These are phyloP conservation scores for Dryomyza anilis DNA, from an alignment of 2,888 invertebrate species.

Conservation along the genomic window DNA sequence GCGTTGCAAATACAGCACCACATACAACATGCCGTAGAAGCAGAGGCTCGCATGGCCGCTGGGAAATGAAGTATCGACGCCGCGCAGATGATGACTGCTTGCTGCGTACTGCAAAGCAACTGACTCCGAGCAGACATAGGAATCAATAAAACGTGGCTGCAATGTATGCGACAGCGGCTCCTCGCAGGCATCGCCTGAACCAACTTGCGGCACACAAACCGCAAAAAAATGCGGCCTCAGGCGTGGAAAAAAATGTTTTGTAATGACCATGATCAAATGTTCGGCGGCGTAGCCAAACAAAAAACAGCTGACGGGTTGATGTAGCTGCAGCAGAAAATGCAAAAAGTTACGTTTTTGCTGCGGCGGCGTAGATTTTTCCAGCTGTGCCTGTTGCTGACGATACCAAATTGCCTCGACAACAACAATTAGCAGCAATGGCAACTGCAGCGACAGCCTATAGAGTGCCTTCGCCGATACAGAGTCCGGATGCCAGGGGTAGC, in stretches of 20 bases:
- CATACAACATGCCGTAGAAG: conserved; percentile 43
- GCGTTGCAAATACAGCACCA: conserved; percentile 41
- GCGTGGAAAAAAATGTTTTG: conserved; percentile 41
- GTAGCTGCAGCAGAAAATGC: conserved; percentile 30
- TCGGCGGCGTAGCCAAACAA: conserved; percentile 37
- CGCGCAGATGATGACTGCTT: too few relatives aligned
- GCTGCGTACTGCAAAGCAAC: too few relatives aligned
- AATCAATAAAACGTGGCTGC: neutral
- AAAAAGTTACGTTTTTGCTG: neutral
- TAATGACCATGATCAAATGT: conserved; percentile 37
- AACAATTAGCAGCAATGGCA: conserved; percentile 34
- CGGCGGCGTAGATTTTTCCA: too few relatives aligned
- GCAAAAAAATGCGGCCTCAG: conserved; percentile 45
- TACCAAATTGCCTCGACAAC: conserved; percentile 28
- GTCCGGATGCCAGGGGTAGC: conserved; percentile 42
- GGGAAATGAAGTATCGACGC: conserved; percentile 42
- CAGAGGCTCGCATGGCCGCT: conserved; percentile 44
- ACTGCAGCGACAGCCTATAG: conserved; percentile 27
- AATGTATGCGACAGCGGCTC: neutral
- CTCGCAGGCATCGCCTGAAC: neutral
- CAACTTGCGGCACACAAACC: conserved; percentile 36
- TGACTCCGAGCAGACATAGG: neutral
- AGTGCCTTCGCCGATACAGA: conserved; percentile 35
- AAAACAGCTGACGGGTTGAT: conserved; percentile 41
- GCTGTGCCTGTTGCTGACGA: too few relatives aligned